phyloP scores from a whole-genome alignment of 2,888 invertebrate genomes.

The Drosophila paranaensis region DNA sequence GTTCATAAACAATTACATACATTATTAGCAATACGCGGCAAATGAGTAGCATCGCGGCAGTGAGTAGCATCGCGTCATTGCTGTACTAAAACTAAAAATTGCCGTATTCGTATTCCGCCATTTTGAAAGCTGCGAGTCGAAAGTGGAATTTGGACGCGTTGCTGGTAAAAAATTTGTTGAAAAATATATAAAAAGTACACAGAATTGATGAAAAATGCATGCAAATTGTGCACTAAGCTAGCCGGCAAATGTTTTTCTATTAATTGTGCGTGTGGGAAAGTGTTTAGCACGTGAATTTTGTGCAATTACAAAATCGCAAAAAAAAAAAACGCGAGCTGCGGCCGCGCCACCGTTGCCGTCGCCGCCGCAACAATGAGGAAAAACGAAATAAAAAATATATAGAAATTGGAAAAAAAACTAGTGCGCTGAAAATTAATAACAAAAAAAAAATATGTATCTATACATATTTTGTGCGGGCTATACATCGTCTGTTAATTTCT shows the following conservation, averaged over 20 bases:
- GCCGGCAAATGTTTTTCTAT: conserved; percentile 46
- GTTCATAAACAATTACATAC: conserved; percentile 32
- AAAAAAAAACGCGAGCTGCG: conserved; percentile 55
- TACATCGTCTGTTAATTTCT: conserved; percentile 31
- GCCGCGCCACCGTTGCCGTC: conserved; percentile 63
- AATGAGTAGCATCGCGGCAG: conserved; percentile 69
- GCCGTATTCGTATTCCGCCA: conserved; percentile 85
- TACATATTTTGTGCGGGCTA: conserved; percentile 44
- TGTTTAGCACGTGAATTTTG: conserved; percentile 73
- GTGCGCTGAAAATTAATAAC: conserved; percentile 61
- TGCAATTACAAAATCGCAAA: conserved; percentile 72
- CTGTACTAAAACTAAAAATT: conserved; percentile 84
- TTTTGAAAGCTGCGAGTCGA: conserved; percentile 85
- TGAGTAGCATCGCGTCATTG: conserved; percentile 83
- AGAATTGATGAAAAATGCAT: conserved; percentile 58
- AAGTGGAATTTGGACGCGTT: conserved; percentile 84
- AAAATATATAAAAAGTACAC: conserved; percentile 70
- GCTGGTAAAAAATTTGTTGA: conserved; percentile 79
- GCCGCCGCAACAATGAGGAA: conserved; percentile 67
- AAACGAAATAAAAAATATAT: conserved; percentile 47
- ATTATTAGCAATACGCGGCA: conserved; percentile 54
- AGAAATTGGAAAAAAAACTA: conserved; percentile 52
- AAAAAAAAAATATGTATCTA: conserved; percentile 35
- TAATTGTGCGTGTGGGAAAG: conserved; percentile 61
- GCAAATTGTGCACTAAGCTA: conserved; percentile 44